Evolutionary conservation across 2,113 vertebrate species (phyloP).

Genomic region (Holacanthus passer): DNA sequence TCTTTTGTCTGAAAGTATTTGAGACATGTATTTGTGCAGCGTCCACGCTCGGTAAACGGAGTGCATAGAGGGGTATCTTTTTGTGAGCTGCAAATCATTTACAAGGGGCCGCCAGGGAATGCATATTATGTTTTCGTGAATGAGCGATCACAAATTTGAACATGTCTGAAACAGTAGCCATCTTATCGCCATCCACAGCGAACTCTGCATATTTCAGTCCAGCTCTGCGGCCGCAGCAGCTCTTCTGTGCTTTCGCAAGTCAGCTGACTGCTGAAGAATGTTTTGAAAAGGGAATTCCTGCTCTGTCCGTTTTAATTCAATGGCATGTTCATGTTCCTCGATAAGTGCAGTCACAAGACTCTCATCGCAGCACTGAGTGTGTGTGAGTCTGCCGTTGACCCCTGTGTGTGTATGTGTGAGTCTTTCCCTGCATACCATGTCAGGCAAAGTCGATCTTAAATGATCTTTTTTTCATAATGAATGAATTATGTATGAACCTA

Average conservation of each 20-base stretch:
- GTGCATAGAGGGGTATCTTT: neutral
- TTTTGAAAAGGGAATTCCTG: conserved; percentile 52
- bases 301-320: conserved; percentile 47
- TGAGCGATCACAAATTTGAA: neutral
- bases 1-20: conserved; percentile 10
- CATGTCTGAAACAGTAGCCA: neutral
- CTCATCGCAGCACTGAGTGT: conserved; percentile 5
- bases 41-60: conserved; percentile 4
- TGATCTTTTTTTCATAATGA: neutral
- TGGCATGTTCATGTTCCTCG: conserved; percentile 37
- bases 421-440: neutral
- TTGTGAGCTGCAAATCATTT: neutral
- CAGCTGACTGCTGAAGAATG: conserved; percentile 46
- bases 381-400: conserved; percentile 11
- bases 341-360: conserved; percentile 74
- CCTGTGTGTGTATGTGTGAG: conserved; percentile 3
- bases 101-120: neutral
- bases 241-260: conserved; percentile 17
- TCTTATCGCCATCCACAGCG: neutral
- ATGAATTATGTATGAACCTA: neutral
- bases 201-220: neutral
- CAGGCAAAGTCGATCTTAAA: neutral
- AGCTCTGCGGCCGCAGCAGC: neutral
- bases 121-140: neutral
- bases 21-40: neutral